A percentile compares a stretch with the other conserved stretches of the same genome.
Evolutionary conservation across 2,113 vertebrate species (phyloP).

Genomic region (Xyliphius kryptos): DNA sequence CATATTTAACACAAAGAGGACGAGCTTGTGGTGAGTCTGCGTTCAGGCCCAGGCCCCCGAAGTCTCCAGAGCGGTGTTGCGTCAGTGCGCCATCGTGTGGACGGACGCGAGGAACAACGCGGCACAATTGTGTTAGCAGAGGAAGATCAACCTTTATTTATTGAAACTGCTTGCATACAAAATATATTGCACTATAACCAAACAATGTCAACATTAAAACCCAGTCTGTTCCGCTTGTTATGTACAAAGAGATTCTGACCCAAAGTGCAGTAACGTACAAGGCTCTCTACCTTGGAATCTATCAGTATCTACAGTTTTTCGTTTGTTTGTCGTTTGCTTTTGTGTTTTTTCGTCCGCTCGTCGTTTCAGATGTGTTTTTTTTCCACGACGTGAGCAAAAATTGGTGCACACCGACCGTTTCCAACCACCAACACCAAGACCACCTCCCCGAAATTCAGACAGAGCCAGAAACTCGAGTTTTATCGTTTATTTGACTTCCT

Average conservation of each 20-base stretch:
- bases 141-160: constrained; percentile 95
- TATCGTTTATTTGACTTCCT: constrained; percentile 46
- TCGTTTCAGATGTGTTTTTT: too few species aligned
- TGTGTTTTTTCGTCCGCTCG: not conserved
- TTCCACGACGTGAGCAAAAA: constrained; percentile 79
- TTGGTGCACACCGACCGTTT: constrained; percentile 64
- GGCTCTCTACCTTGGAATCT: constrained; percentile 88
- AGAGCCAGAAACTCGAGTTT: constrained; percentile 68
- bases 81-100: constrained; percentile 53
- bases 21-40: not conserved
- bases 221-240: constrained; percentile 91
- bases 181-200: constrained; percentile 99
- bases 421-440: constrained; percentile 54
- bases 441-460: constrained; percentile 65
- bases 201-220: constrained; percentile 96
- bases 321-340: constrained; percentile 32
- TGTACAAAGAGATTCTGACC: constrained; percentile 93
- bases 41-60: not conserved
- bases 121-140: constrained; percentile 69
- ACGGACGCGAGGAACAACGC: constrained; percentile 41
- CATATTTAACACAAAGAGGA: too few species aligned
- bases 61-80: not conserved
- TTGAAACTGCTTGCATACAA: constrained; percentile 99
- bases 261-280: constrained; percentile 94
- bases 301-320: constrained; percentile 90